These are phyloP conservation scores for Saturnia japonica DNA, from an alignment of 2,888 invertebrate genomes.

Conservation along the genomic window DNA sequence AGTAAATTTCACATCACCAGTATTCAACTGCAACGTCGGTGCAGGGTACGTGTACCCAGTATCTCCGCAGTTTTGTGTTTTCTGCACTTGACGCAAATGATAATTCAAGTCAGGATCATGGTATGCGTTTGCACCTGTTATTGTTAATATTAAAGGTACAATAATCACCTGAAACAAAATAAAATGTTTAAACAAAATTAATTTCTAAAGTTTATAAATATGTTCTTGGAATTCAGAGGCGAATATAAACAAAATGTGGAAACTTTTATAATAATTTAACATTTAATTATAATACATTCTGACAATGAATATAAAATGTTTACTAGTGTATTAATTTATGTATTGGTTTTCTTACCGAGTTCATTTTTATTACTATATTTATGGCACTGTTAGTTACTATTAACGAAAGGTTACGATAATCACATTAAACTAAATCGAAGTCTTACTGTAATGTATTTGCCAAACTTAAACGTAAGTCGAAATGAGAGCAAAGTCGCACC, in stretches of 20 bases:
- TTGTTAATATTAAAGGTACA: conserved; percentile 43
- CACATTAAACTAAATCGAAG: conserved; percentile 40
- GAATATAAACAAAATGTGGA: not conserved
- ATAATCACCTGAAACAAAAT: conserved; percentile 61
- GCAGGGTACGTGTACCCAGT: conserved; percentile 80
- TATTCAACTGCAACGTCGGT: conserved; percentile 78
- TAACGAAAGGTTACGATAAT: conserved; percentile 20
- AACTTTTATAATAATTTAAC: not conserved
- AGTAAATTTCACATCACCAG: conserved; percentile 54
- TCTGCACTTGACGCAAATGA: conserved; percentile 69
- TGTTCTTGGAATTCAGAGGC: not conserved
- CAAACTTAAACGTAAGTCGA: conserved; percentile 75
- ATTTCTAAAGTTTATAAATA: not conserved
- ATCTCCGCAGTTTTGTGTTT: conserved; percentile 57
- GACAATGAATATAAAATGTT: not conserved
- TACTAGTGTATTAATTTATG: not conserved
- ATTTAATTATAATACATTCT: not conserved
- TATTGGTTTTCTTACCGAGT: conserved; percentile 55
- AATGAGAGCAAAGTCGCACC: conserved; percentile 78
- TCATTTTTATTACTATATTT: conserved; percentile 47
- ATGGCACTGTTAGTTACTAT: conserved; percentile 6
- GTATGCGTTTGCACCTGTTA: conserved; percentile 60
- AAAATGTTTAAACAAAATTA: not conserved
- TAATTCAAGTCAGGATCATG: conserved; percentile 77
- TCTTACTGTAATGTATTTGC: conserved; percentile 68